Percentiles rank a stretch among this genome's conserved stretches.
phyloP scores from a whole-genome alignment of 2,113 vertebrate species.

The Orthonyx spaldingii region DNA sequence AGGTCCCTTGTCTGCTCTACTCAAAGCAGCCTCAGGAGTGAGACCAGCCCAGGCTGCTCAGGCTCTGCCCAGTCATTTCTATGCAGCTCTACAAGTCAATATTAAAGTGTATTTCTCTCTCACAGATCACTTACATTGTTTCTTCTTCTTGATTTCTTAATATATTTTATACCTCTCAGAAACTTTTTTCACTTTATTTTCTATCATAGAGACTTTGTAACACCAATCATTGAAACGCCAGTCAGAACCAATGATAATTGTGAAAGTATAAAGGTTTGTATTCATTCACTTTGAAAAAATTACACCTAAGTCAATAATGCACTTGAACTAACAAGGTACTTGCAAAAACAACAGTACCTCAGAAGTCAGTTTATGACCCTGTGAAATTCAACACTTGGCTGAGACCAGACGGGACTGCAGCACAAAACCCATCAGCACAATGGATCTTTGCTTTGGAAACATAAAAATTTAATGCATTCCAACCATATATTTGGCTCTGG shows the following conservation, averaged over 20 bases:
- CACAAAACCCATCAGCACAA: background rate
- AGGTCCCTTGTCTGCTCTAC: background rate
- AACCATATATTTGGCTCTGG: background rate
- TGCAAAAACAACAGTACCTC: background rate
- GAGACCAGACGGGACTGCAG: background rate
- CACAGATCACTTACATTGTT: background rate
- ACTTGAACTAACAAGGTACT: background rate
- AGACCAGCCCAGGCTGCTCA: background rate
- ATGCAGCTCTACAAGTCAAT: background rate
- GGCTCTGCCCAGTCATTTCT: background rate
- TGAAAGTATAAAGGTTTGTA: background rate
- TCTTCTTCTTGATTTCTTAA: background rate
- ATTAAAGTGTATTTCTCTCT: background rate
- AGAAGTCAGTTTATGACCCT: background rate
- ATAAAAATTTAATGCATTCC: background rate
- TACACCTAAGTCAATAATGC: background rate
- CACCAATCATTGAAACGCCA: background rate
- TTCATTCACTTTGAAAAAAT: background rate
- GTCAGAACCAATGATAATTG: background rate
- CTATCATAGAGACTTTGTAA: background rate
- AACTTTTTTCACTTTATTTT: background rate
- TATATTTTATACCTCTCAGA: background rate
- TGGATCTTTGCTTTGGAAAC: background rate
- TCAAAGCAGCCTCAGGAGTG: background rate
- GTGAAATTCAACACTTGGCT: background rate